Evolutionary conservation across 2,888 invertebrate species (phyloP).

Genomic region (Dexiosoma caninum): DNA sequence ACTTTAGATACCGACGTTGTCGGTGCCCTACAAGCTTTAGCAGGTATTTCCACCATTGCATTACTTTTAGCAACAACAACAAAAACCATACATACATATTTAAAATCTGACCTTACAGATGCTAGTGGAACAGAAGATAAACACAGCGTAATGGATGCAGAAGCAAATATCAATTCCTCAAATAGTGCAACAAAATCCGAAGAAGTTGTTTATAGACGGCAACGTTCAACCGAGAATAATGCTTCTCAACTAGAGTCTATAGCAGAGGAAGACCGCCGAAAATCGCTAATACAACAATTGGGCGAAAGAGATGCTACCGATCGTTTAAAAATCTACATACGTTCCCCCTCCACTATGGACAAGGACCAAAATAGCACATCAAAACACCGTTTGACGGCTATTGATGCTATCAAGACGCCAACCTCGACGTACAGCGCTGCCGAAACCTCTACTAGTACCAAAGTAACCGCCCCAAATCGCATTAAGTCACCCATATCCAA

Average conservation of each 20-base stretch:
- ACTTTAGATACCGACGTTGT: constrained; percentile 90
- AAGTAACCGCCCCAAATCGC: constrained; percentile 61
- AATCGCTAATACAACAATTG: constrained; percentile 80
- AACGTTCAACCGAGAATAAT: constrained; percentile 80
- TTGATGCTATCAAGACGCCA: constrained; percentile 25
- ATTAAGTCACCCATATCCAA: constrained; percentile 48
- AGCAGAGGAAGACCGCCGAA: constrained; percentile 82
- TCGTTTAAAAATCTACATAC: constrained; percentile 81
- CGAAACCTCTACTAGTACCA: constrained; percentile 65
- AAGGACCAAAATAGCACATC: constrained; percentile 19
- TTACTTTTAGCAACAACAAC: not conserved
- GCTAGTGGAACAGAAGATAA: constrained; percentile 81
- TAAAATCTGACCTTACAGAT: constrained; percentile 65
- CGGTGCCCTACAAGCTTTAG: constrained; percentile 90
- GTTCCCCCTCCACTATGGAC: constrained; percentile 77
- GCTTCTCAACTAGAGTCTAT: constrained; percentile 79
- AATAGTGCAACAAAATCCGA: constrained; percentile 78
- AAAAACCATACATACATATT: too few species aligned
- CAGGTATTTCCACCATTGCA: constrained; percentile 80
- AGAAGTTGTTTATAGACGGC: constrained; percentile 79
- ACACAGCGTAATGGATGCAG: constrained; percentile 75
- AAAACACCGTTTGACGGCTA: not conserved
- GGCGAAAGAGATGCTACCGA: constrained; percentile 79
- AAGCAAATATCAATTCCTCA: not conserved
- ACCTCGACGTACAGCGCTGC: not conserved